phyloP scores from a whole-genome alignment of 2,888 invertebrate genomes.

The Tuberolachnus salignus region DNA sequence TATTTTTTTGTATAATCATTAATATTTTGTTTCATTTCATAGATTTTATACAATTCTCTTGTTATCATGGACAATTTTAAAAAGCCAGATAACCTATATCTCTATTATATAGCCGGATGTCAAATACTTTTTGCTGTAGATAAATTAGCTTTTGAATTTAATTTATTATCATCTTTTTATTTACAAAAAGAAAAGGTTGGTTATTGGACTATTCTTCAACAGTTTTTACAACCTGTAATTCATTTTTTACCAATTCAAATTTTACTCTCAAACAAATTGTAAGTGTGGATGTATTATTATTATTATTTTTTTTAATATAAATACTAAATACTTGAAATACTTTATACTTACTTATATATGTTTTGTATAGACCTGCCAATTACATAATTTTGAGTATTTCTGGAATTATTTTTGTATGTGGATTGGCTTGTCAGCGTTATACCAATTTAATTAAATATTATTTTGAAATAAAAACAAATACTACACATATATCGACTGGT shows the following conservation, averaged over 20 bases:
- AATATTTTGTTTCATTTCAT: not conserved
- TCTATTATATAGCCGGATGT: constrained; percentile 25
- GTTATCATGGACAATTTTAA: constrained; percentile 23
- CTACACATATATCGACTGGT: not conserved
- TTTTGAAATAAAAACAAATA: not conserved
- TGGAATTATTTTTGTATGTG: constrained; percentile 7
- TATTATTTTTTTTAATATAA: not conserved
- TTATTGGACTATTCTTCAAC: constrained; percentile 42
- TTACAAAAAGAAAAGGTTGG: constrained; percentile 43
- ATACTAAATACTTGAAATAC: not conserved
- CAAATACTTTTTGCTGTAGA: constrained; percentile 41
- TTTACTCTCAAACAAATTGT: constrained; percentile 28
- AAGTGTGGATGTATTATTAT: constrained; percentile 6
- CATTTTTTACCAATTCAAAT: constrained; percentile 44
- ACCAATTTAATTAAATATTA: constrained; percentile 18
- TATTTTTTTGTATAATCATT: not conserved
- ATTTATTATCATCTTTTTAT: constrained; percentile 33
- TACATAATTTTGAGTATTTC: constrained; percentile 26
- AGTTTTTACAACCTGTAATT: constrained; percentile 35
- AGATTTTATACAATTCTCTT: constrained; percentile 44
- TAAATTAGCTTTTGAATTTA: constrained; percentile 31
- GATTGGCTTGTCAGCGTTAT: constrained; percentile 10
- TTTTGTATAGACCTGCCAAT: constrained; percentile 37
- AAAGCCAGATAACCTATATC: constrained; percentile 18
- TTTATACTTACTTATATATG: not conserved